Evolutionary conservation across 1,140 invertebrate genomes (phyloP).

Genomic region (Pachyrhynchus sulphureomaculatus): DNA sequence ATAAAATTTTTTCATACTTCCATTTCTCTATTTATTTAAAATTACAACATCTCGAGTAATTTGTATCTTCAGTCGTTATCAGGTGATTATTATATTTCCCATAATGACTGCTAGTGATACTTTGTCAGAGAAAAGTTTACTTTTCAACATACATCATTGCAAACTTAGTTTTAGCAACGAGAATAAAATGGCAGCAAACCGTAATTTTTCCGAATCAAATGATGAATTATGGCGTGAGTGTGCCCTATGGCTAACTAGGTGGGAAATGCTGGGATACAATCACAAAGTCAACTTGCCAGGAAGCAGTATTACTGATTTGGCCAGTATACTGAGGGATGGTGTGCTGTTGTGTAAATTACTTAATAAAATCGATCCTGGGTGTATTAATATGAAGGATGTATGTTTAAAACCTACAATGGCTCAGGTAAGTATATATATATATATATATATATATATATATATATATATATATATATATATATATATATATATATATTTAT

Average conservation of each 20-base stretch:
- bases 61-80: no score
- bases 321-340: constrained; percentile 85
- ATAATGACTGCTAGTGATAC: no score
- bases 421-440: constrained; percentile 63
- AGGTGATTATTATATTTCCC: no score
- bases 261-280: constrained; percentile 80
- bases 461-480: no score
- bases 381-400: constrained; percentile 88
- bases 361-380: constrained; percentile 77
- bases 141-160: no score
- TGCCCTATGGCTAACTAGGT: constrained; percentile 85
- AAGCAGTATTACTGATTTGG: constrained; percentile 72
- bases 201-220: constrained; percentile 32
- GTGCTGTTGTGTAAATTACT: constrained; percentile 91
- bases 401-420: constrained; percentile 94
- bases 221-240: constrained; percentile 83
- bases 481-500: not conserved
- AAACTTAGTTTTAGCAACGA: no score
- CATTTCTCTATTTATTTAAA: no score
- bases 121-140: no score
- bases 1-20: no score
- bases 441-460: not conserved
- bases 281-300: constrained; percentile 69
- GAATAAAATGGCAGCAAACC: no score
- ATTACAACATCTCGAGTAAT: no score